Evolutionary conservation across 2,888 invertebrate genomes (phyloP), one percentile per base, ranked within the genome.

Genomic region (Caenorhabditis angaria): DNA sequence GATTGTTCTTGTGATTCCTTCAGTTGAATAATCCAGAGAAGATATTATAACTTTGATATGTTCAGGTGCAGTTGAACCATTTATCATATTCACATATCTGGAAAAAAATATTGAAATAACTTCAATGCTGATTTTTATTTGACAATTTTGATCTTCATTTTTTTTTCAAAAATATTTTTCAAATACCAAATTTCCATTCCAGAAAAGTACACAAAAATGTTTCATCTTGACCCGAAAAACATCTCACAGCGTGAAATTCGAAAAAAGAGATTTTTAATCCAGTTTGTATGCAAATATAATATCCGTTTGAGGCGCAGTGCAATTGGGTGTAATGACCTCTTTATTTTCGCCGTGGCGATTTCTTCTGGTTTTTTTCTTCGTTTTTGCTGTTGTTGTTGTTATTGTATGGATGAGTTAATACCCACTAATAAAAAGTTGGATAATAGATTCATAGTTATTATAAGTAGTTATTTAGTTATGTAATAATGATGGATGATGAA

Each of bases 31-130:
- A 89, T 96, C 94, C 82, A 99, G 90, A 77, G 94, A 93, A 5
- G 96, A 94, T 70, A 95, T 92, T 63, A 95, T 93, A 70, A 97
- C 90, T 88, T 97, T 97, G 0, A 95, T 92, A 88, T 96, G 96
- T 87, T 94, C 94, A 83, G 94, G 94, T 88, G 93, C 93, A 3
- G 94, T 93, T 56, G 92, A 91, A 12, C 92, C 91, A 1, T 85
- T 82, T 67, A 94, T 93, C 80, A 95, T 64, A 4, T 29, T n/a
- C 10, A 56, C 55, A 32, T 56, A 56, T 32, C 55, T 56, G 55
- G 20, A 56, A 32, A 54, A 54, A 54, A 54, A 54, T 22, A 51
- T n/a, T 48, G n/a, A n/a, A n/a, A n/a, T n/a, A n/a, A n/a, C n/a
- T n/a, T n/a, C n/a, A n/a, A n/a, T 25, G 8, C 22, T 24, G 10